phyloP scores from a whole-genome alignment of 2,888 invertebrate genomes.

The Ormyrus thymus region DNA sequence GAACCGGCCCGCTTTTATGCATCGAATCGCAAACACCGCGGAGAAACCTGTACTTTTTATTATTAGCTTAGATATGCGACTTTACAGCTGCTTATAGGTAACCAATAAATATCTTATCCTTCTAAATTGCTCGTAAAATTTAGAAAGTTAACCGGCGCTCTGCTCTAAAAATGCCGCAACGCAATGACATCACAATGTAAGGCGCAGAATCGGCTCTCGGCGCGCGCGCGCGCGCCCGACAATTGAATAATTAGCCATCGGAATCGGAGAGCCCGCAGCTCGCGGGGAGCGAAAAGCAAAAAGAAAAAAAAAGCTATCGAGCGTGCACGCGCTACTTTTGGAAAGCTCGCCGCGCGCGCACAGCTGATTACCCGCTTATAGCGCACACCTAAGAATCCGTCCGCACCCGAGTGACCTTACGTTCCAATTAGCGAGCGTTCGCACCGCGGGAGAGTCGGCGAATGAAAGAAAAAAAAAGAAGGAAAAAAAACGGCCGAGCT shows the following conservation, averaged over 20 bases:
- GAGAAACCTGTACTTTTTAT: slow-evolving; percentile 8
- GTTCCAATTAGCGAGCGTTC: slow-evolving; percentile 48
- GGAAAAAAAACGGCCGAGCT: too few relatives aligned
- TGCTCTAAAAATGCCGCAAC: slow-evolving; percentile 40
- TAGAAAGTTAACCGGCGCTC: slow-evolving; percentile 43
- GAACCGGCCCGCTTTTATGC: neutral
- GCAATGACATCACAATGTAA: slow-evolving; percentile 22
- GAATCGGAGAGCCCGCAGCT: neutral
- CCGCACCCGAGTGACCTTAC: slow-evolving; percentile 42
- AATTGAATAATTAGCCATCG: too few relatives aligned
- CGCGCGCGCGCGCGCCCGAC: neutral
- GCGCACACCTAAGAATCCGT: slow-evolving; percentile 20
- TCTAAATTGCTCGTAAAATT: slow-evolving; percentile 32
- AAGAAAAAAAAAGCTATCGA: neutral
- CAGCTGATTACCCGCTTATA: slow-evolving; percentile 34
- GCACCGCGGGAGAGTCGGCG: neutral
- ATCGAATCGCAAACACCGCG: neutral
- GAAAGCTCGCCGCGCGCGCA: slow-evolving; percentile 3
- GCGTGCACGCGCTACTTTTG: slow-evolving; percentile 17
- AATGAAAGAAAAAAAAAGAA: too few relatives aligned
- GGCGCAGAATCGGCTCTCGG: slow-evolving; percentile 21
- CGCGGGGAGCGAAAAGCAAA: neutral
- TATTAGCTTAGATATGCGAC: slow-evolving; percentile 15
- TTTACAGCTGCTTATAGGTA: neutral
- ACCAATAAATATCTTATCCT: slow-evolving; percentile 25